phyloP scores from a whole-genome alignment of 2,113 vertebrate genomes.

The Chrysochloris asiatica region DNA sequence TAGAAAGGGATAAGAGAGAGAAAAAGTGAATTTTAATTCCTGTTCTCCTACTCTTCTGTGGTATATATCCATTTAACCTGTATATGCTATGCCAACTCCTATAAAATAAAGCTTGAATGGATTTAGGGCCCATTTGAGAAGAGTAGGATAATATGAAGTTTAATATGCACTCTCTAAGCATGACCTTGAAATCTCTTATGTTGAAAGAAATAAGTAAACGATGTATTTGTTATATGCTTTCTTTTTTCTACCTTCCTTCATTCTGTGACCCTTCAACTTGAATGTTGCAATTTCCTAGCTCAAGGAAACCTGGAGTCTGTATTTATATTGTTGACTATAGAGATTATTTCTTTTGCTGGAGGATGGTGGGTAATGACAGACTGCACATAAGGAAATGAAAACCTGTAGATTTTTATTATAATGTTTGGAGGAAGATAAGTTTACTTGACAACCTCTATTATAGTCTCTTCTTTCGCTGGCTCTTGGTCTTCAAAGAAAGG shows the following conservation, averaged over 20 bases:
- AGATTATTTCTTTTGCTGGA: constrained; percentile 68
- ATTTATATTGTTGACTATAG: constrained; percentile 74
- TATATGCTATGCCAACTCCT: not conserved
- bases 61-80: not conserved
- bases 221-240: constrained; percentile 42
- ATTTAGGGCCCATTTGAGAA: no score
- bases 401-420: constrained; percentile 75
- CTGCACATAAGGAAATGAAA: constrained; percentile 62
- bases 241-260: constrained; percentile 4
- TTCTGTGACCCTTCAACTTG: constrained; percentile 53
- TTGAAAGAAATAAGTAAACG: constrained; percentile 27
- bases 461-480: constrained; percentile 56
- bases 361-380: constrained; percentile 75
- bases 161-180: not conserved
- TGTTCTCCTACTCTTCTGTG: not conserved
- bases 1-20: not conserved
- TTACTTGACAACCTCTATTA: constrained; percentile 73
- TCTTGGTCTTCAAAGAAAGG: constrained; percentile 60
- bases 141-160: no score
- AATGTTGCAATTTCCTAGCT: constrained; percentile 71
- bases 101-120: no score
- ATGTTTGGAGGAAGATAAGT: constrained; percentile 70
- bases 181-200: not conserved
- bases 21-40: not conserved
- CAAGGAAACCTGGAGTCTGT: constrained; percentile 68